These are phyloP conservation scores for Chelon auratus DNA, from an alignment of 2,797 vertebrate species.

Conservation along the genomic window DNA sequence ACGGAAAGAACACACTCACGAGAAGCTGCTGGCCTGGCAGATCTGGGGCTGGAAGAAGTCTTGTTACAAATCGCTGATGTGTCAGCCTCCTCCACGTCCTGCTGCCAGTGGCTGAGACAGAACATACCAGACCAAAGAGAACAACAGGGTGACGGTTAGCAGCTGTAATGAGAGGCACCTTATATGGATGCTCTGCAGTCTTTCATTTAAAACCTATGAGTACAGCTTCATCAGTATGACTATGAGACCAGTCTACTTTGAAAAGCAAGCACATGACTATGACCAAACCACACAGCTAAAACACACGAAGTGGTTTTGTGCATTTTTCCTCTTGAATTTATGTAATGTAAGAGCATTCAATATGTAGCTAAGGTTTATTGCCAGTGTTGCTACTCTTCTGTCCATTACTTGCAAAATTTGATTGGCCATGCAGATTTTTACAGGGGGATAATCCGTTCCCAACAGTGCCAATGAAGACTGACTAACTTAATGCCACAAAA, in stretches of 20 bases:
- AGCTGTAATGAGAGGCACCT: conserved; percentile 53
- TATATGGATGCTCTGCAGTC: conserved; percentile 16
- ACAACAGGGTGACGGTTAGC: conserved; percentile 45
- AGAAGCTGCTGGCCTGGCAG: conserved; percentile 73
- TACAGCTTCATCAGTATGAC: conserved; percentile 25
- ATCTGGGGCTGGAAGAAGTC: conserved; percentile 67
- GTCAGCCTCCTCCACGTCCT: conserved; percentile 90
- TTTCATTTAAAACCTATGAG: conserved; percentile 47
- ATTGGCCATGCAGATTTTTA: not conserved
- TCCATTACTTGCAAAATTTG: too few relatives aligned
- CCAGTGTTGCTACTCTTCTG: not conserved
- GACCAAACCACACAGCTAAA: not conserved
- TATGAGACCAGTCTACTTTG: conserved; percentile 11
- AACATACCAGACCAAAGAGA: conserved; percentile 37
- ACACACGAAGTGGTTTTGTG: too few relatives aligned
- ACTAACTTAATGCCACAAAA: too few relatives aligned
- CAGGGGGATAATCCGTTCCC: too few relatives aligned
- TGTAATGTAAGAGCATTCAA: too few relatives aligned
- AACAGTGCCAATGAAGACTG: too few relatives aligned
- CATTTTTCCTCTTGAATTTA: too few relatives aligned
- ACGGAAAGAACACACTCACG: conserved; percentile 72
- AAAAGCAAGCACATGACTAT: conserved; percentile 32
- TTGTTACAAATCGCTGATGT: conserved; percentile 82
- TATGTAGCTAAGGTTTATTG: too few relatives aligned
- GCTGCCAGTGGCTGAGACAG: conserved; percentile 88